Evolutionary conservation across 2,113 vertebrate genomes (phyloP), one percentile per base, ranked within the genome.

Genomic region (Columba livia): DNA sequence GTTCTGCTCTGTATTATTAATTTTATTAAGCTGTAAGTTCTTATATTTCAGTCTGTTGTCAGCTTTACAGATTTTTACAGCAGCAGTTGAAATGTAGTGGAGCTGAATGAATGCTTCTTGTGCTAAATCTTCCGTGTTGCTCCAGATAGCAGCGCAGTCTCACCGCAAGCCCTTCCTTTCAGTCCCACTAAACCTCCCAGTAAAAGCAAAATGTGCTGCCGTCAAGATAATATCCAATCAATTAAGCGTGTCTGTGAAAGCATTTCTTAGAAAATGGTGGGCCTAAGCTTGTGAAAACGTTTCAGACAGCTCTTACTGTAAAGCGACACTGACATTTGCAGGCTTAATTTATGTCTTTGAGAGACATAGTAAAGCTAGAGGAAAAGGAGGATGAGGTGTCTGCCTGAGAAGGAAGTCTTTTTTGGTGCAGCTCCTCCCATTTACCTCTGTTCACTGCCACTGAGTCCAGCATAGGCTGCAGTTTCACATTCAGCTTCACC

Each of bases 391-490:
- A 62, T 1, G 92, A 88, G 3, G 97, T 54, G 60, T 89, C 64
- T 0, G 53, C 82, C 29, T 98, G 98, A 79, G 97, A 95, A 31
- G 94, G 94, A 88, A 98, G 98, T 96, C 98, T 97, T 94, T 98
- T 98, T 95, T 96, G 98, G 97, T 99, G 98, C 93, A 99, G 90
- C 81, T 99, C 99, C 92, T 99, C 98, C 99, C 99, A 99, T 87
- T 99, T 99, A 78, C 90, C 97, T 96, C 99, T 98, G 74, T 99
- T 99, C 38, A 95, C 98, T 88, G 97, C 96, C 96, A 99, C 98
- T 3, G 98, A 98, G 89, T 99, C 99, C 88, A 99, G 90, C 99
- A 99, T 99, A 0, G 99, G 99, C 98, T 99, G 98, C 86, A 99
- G 98, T 97, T 99, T 99, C 38, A 96, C 98, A 94, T 99, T 99